Conservation (phyloP, 1,140 invertebrate genomes). For the Orius laevigatus region DNA sequence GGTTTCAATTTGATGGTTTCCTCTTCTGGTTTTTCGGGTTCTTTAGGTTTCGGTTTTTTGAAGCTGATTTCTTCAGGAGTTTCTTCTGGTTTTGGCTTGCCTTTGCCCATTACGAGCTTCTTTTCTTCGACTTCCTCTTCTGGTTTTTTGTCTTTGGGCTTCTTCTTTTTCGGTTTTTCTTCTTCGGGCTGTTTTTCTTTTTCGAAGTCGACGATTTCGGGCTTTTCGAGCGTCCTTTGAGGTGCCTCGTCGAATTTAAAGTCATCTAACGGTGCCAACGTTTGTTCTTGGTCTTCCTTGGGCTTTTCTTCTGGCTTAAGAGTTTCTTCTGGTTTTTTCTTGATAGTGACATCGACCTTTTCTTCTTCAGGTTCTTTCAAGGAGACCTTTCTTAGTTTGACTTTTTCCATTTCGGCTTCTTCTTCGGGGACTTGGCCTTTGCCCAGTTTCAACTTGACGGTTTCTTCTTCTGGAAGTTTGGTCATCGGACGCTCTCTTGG, state of each 20-base stretch:
- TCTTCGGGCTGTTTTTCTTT: slow-evolving; percentile 13
- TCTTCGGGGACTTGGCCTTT: slow-evolving; percentile 20
- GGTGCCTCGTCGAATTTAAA: slow-evolving; percentile 5
- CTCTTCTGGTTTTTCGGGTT: slow-evolving; percentile 16
- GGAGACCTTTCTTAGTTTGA: slow-evolving; percentile 24
- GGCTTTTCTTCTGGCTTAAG: slow-evolving; percentile 3
- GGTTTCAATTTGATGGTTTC: slow-evolving; percentile 20
- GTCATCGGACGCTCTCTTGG: slow-evolving; percentile 23
- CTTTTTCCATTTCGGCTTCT: slow-evolving; percentile 20
- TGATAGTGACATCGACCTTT: slow-evolving; percentile 18
- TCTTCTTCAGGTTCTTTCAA: slow-evolving; percentile 21
- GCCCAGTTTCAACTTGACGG: slow-evolving; percentile 13
- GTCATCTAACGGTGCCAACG: slow-evolving; percentile 19
- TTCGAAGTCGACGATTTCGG: slow-evolving; percentile 13
- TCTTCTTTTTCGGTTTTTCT: slow-evolving; percentile 13
- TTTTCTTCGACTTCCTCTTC: slow-evolving; percentile 15
- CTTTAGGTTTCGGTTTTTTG: slow-evolving; percentile 13
- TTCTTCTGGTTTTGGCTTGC: slow-evolving; percentile 8
- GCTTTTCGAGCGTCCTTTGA: slow-evolving; percentile 6
- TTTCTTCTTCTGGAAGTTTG: slow-evolving; percentile 21
- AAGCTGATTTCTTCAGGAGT: slow-evolving; percentile 10
- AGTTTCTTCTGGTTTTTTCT: slow-evolving; percentile 22
- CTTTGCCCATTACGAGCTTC: slow-evolving; percentile 13
- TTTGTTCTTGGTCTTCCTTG: slow-evolving; percentile 16
- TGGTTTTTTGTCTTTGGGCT: slow-evolving; percentile 13